Base-by-base conservation (phyloP, 2,113 vertebrate genomes). In the Picathartes gymnocephalus region DNA sequence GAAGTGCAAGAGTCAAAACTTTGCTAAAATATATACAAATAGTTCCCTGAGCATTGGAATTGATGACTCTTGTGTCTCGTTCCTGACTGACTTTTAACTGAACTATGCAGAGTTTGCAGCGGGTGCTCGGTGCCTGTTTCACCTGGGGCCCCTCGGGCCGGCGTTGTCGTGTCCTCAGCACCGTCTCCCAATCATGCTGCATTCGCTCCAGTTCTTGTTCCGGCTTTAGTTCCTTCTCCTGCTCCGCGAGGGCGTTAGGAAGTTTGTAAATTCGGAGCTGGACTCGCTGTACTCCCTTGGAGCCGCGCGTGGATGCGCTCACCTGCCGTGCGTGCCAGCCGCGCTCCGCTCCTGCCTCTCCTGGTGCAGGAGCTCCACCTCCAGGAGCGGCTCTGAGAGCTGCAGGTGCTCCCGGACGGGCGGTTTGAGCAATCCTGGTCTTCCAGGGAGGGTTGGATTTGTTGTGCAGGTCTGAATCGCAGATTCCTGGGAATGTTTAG, bases 351-450 rank as follows among this genome's bases (percentile, higher is more conserved):
- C 8, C 31, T 9, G 21, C 12, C 61, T 61, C 86, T 89, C 47
- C 92, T 16, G 78, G 22, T 9, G 81, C 73, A 33, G 92, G 4
- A 94, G 86, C 89, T 90, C 44, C 90, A 58, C 73, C 78, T 90
- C 92, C 72, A 72, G 92, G 94, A 90, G 77, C 4, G 6, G 8
- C 33, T 24, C 12, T 0, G 56, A 51, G 78, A 84, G 74, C 35
- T 25, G 85, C 42, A 18, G 66, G 56, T 42, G 11, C 85, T 60
- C 60, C 45, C 15, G 40, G 35, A 56, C 22, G 0, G 1, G 9
- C 15, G 11, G 7, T 11, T 3, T 6, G 37, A 9, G 10, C 0
- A 20, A 48, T 21, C 35, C 64, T 3, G 56, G 1, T 16, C 23
- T 39, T 23, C 33, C 64, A 47, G 47, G 23, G 28, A 39, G 23